Evolutionary conservation across 2,888 invertebrate genomes (phyloP).

Genomic region (Celastrina argiolus): DNA sequence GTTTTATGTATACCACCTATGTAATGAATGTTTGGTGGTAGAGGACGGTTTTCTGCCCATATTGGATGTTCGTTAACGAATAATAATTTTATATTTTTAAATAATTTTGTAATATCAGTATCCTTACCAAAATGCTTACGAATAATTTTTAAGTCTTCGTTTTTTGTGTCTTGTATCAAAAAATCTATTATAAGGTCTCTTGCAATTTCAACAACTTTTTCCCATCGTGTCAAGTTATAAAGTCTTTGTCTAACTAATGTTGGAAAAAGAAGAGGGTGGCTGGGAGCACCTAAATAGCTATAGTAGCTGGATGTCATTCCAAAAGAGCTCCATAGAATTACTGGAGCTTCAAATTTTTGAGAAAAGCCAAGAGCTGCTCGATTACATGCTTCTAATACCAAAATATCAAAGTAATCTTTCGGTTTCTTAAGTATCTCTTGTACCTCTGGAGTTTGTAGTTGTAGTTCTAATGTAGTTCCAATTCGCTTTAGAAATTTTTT

Average conservation of each 20-base stretch:
- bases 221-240: constrained; percentile 38
- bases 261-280: constrained; percentile 35
- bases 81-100: constrained; percentile 42
- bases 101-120: constrained; percentile 34
- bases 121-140: constrained; percentile 36
- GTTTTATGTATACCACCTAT: constrained; percentile 46
- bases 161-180: constrained; percentile 21
- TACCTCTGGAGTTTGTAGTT: constrained; percentile 36
- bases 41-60: constrained; percentile 44
- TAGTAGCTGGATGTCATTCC: constrained; percentile 27
- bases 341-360: constrained; percentile 35
- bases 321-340: constrained; percentile 36
- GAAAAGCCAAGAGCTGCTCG: constrained; percentile 31
- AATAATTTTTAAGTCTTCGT: constrained; percentile 33
- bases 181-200: constrained; percentile 24
- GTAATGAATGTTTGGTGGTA: constrained; percentile 42
- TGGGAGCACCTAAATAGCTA: constrained; percentile 32
- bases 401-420: constrained; percentile 34
- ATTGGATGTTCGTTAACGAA: constrained; percentile 45
- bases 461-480: constrained; percentile 28
- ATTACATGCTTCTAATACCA: constrained; percentile 34
- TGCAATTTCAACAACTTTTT: constrained; percentile 36
- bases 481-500: neutral
- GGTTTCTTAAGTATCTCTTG: constrained; percentile 36
- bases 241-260: constrained; percentile 31